Conservation (phyloP, 1,140 invertebrate species). For the Chrysopa pallens region DNA sequence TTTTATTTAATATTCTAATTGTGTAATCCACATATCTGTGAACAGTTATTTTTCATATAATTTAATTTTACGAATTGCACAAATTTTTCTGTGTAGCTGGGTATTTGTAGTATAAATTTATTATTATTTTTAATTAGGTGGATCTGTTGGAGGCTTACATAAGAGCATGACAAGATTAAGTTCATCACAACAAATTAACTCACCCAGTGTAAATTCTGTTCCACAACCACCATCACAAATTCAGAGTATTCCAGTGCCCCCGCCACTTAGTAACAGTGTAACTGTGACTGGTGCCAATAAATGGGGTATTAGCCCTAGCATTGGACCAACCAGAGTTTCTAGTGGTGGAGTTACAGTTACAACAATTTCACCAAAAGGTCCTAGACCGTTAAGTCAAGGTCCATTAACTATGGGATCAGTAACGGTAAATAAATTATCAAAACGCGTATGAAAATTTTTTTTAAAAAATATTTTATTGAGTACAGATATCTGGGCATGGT, state of each 20-base stretch:
- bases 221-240: constrained; percentile 13
- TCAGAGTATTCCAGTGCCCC: constrained; percentile 14
- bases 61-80: no score
- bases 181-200: constrained; percentile 48
- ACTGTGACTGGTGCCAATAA: constrained; percentile 27
- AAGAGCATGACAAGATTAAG: constrained; percentile 66
- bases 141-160: constrained; percentile 56
- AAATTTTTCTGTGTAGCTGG: no score
- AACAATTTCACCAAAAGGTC: constrained; percentile 31
- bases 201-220: constrained; percentile 2
- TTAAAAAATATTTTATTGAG: not conserved
- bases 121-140: constrained; percentile 19
- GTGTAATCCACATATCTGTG: no score
- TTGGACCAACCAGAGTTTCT: constrained; percentile 21
- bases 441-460: not conserved
- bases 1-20: constrained; percentile 2
- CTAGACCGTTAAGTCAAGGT: constrained; percentile 27
- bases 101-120: not conserved
- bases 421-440: not conserved
- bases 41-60: no score
- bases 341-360: constrained; percentile 46
- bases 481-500: not conserved
- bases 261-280: constrained; percentile 20
- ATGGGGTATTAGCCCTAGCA: constrained; percentile 23
- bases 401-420: constrained; percentile 22